Base-by-base conservation (phyloP, 2,113 vertebrate species). In the Anguilla rostrata region DNA sequence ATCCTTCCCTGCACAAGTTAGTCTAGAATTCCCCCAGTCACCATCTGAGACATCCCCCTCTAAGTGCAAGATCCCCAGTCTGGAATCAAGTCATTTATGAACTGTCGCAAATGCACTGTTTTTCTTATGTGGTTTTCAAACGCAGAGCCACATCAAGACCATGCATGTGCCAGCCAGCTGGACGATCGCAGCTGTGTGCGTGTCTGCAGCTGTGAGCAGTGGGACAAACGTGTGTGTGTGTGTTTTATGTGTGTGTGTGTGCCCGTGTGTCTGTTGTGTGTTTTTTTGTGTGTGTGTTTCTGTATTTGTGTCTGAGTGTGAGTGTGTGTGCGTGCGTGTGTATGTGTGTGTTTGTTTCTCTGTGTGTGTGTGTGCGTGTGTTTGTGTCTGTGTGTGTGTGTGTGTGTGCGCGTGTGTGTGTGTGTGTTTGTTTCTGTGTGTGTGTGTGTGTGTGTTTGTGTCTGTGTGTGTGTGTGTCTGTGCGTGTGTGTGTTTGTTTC, bases 181-280 rank as follows among this genome's bases (percentile, higher is more conserved):
- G 71, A 34, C 34, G 71, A 75, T 12, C 16, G 71, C 71, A 75
- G 71, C 71, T 75, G 66, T n/a, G 84, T 66, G 14, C 43, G 43
- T 5, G 40, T 84, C 40, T n/a, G 83, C 63, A 84, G 39, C 83
- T 84, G 83, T 41, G 15, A 39, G 63, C 26, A 63, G 40, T 14
- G 18, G 8, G 39, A 41, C 12, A 11, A 1, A 53, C 49, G 12
- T 53, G 49, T 66, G 22, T 66, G 60, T 66, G 60, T 66, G 20
- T 66, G 60, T 26, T 4, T 60, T 16, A 0, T 63, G 18, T 26
- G 18, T 66, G 18, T 66, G 4, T 66, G 60, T 12, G 11, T 53
- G 49, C 12, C 6, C 12, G 5, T 53, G 49, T 53, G 49, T 53
- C 34, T 34, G 34, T 34, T 34, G 5, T 53, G 49, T 53, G 49